Base-by-base conservation (phyloP, 2,888 invertebrate genomes). In the Torymus auratus region DNA sequence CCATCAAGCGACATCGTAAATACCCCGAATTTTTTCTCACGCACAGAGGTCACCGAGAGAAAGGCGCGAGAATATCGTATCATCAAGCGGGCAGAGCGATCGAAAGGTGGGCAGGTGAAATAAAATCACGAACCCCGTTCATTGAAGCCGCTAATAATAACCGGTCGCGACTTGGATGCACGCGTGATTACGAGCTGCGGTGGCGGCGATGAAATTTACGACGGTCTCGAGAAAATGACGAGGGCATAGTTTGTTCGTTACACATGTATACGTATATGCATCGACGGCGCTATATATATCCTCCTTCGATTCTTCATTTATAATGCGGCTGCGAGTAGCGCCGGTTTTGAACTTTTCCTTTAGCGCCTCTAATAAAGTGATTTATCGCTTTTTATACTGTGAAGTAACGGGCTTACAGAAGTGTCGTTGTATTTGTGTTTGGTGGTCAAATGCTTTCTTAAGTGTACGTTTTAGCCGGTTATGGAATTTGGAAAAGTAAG, bases 181-280 rank as follows among this genome's bases (percentile, higher is more conserved):
- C 28, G 56, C 28, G 56, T 12, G 69, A 12, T 13, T 12, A 15
- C 1, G 17, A 55, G 56, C 64, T 64, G 55, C 64, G 41, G 41
- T 41, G 41, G 41, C 41, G 28, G 56, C 17, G 41, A 41, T 73
- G 1, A 73, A 73, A 55, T 73, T 73, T 73, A 73, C 15, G 64
- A 64, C 41, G 5, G 56, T 14, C 53, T 0, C 0, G 56, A 17
- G 56, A 73, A 64, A 56, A 73, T 73, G 62, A 64, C 64, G 73
- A 55, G 73, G 64, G 64, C 73, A 65, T 55, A 64, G 62, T 72
- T 72, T 53, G 62, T 53, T 72, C 41, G 41, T 41, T 41, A 41
- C 41, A 41, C 7, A 41, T 41, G 41, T 10, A 41, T 10, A 7
- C 41, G 41, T 10, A 41, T 41, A 41, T 41, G 7, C 7, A 41